Percentiles rank a stretch among this genome's conserved stretches.
Conservation (phyloP, 2,113 vertebrate genomes). For the Manacus vitellinus region DNA sequence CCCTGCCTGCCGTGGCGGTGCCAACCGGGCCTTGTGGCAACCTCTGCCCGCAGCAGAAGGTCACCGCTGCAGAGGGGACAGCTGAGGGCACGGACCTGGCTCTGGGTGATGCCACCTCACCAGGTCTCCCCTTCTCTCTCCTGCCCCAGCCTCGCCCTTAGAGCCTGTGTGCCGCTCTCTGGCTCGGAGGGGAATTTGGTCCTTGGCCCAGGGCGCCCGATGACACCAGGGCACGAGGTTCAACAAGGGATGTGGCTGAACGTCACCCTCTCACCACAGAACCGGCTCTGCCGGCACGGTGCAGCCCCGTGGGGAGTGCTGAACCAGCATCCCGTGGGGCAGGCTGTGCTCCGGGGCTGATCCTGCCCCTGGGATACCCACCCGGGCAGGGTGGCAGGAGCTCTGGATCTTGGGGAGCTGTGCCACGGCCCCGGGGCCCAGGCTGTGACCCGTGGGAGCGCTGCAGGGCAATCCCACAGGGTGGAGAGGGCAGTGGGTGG, state of each 20-base stretch:
- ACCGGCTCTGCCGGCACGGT: not conserved
- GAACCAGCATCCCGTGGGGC: not conserved
- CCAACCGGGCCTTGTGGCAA: not conserved
- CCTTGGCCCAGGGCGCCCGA: accelerated
- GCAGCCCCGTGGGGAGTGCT: not conserved
- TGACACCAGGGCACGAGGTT: not conserved
- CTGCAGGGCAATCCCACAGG: accelerated
- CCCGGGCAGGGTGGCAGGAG: accelerated
- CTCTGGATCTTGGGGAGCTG: not conserved
- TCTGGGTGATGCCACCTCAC: not conserved
- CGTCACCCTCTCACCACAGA: accelerated
- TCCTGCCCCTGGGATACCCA: not conserved
- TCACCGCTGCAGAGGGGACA: not conserved
- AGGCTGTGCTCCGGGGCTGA: not conserved
- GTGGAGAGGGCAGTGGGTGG: not conserved
- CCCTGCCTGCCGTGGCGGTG: not conserved
- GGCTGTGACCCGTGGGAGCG: accelerated
- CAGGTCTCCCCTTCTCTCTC: not conserved
- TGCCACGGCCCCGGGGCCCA: not conserved
- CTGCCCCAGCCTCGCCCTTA: not conserved
- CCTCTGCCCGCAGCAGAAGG: constrained; percentile 31
- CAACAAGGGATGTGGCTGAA: not conserved
- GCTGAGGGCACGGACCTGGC: not conserved
- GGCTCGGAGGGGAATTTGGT: not conserved
- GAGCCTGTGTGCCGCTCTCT: accelerated